phyloP scores from a whole-genome alignment of 2,888 invertebrate species.

The Pelosia muscerda region DNA sequence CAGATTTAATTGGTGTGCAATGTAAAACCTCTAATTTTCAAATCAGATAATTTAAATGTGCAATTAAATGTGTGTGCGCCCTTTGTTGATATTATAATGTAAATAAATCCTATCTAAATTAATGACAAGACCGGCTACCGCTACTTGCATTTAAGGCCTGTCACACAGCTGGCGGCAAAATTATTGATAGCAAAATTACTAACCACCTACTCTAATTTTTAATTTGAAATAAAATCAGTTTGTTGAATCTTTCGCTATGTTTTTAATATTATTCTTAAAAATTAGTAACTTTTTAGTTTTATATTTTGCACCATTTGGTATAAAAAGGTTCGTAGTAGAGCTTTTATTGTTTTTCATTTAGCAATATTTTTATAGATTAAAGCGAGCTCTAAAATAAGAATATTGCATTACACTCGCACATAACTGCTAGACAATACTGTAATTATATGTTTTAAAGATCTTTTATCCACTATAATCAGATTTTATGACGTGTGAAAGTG shows the following conservation, averaged over 20 bases:
- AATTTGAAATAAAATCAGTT: not conserved
- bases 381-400: no score
- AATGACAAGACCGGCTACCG: constrained; percentile 66
- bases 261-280: no score
- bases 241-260: no score
- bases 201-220: not conserved
- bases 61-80: constrained; percentile 40
- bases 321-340: no score
- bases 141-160: constrained; percentile 53
- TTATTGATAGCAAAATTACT: not conserved
- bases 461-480: not conserved
- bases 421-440: no score
- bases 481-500: constrained; percentile 3
- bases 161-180: not conserved
- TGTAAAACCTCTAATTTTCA: constrained; percentile 32
- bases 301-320: no score
- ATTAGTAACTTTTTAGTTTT: not conserved
- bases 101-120: constrained; percentile 64
- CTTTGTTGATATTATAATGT: constrained; percentile 44
- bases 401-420: no score
- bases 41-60: constrained; percentile 27
- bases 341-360: no score
- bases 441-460: not conserved
- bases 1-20: constrained; percentile 28
- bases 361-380: no score